Evolutionary conservation across 2,888 invertebrate species (phyloP), one percentile per base, ranked within the genome.

Genomic region (Cyclophora albipunctata): DNA sequence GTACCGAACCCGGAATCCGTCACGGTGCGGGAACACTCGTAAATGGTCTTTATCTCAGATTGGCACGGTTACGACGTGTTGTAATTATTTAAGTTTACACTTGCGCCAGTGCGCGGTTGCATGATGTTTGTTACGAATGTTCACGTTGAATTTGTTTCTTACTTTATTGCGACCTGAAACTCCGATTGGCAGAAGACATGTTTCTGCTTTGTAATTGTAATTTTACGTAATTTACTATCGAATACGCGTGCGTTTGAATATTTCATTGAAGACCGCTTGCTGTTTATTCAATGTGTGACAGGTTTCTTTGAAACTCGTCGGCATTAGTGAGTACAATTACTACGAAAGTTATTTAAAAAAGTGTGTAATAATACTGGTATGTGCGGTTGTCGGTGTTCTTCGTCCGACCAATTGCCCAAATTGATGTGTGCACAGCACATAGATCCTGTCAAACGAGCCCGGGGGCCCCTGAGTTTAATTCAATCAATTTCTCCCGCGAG

Each of bases 391-490:
- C 37, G 37, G 37, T 5, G 5, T 37, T 37, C 4, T 37, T 37
- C 37, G 37, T 37, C 57, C 64, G 56, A 71, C 75, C 83, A 84
- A 86, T 86, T 84, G 81, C 71, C 65, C 78, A 80, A 85, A 86
- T 86, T 83, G 82, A 82, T 86, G 81, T 85, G 84, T 84, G 71
- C 71, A 63, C 70, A 66, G 78, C 83, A 81, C 72, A 82, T 80
- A 78, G 74, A 84, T 83, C 74, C 77, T 61, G 69, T 67, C 70
- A 66, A 73, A 78, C 69, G 69, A 70, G 58, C 64, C 51, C 62
- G 73, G 73, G 77, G 82, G 79, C 75, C 72, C 77, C 73, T 74
- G 69, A 66, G 69, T 67, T 81, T 82, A 79, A 85, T 84, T 84
- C 77, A 84, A 84, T 85, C 78, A 84, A 74, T 70, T 69, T 60